A percentile compares a stretch with the other conserved stretches of the same genome.
Evolutionary conservation across 2,888 invertebrate genomes (phyloP).

Genomic region (Drosophila vallismaia): DNA sequence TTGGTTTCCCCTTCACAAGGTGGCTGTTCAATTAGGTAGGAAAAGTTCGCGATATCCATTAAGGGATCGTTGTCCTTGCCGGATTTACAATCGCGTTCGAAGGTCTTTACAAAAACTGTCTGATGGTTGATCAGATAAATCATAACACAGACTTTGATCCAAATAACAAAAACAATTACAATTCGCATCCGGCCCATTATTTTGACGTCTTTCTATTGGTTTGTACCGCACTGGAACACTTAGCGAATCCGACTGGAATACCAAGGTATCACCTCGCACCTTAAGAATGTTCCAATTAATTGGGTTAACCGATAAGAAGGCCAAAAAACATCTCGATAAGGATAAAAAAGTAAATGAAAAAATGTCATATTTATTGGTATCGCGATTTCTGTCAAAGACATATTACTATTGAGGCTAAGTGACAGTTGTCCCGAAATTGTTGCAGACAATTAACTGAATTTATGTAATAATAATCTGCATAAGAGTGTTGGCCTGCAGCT

Average conservation of each 20-base stretch:
- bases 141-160: slow-evolving; percentile 1
- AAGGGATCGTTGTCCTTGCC: slow-evolving; percentile 3
- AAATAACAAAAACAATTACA: background rate
- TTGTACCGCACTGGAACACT: slow-evolving; percentile 1
- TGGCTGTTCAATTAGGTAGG: slow-evolving; percentile 27
- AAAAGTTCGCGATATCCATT: slow-evolving; percentile 38
- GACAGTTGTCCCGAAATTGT: slow-evolving; percentile 17
- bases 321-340: background rate
- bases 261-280: background rate
- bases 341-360: background rate
- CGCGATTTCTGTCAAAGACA: no score
- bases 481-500: slow-evolving; percentile 46
- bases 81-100: no score
- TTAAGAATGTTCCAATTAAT: background rate
- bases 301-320: background rate
- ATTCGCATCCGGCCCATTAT: slow-evolving; percentile 1
- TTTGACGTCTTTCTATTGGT: background rate
- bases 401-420: background rate
- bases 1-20: slow-evolving; percentile 17
- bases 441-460: slow-evolving; percentile 52
- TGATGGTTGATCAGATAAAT: background rate
- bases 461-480: slow-evolving; percentile 63
- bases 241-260: background rate
- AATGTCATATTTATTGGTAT: background rate
- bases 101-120: background rate